These are phyloP conservation scores for Chiropotes sagulatus DNA, from an alignment of 2,797 vertebrate genomes.

Conservation along the genomic window DNA sequence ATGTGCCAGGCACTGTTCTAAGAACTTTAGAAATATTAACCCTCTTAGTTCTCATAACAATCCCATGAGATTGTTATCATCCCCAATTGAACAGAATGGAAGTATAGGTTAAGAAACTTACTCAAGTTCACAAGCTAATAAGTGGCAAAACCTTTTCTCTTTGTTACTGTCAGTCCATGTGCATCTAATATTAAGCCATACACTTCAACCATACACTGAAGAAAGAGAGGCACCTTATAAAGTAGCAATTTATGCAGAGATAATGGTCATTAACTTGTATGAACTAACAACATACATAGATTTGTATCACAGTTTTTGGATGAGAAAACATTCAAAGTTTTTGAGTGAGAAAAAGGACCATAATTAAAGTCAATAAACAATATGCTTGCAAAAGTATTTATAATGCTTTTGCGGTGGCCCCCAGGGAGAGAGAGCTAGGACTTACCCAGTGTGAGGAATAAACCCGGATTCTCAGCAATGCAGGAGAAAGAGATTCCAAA, in stretches of 20 bases:
- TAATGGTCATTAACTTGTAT: not conserved
- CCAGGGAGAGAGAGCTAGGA: no score
- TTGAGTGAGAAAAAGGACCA: not conserved
- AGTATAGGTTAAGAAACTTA: not conserved
- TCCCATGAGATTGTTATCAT: not conserved
- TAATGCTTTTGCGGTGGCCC: not conserved
- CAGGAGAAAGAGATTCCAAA: no score
- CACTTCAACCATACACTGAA: not conserved
- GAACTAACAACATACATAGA: not conserved
- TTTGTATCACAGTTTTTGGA: not conserved
- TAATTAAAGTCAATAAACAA: constrained; percentile 15
- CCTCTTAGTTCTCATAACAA: not conserved
- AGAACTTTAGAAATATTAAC: not conserved
- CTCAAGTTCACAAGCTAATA: not conserved
- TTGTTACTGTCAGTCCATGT: not conserved
- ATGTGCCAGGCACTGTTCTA: not conserved
- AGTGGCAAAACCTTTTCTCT: not conserved
- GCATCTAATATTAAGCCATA: not conserved
- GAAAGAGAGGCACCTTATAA: not conserved
- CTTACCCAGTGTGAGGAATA: no score
- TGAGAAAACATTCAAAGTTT: constrained; percentile 10
- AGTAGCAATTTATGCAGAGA: not conserved
- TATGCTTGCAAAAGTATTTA: not conserved
- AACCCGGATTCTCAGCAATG: no score
- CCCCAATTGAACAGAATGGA: not conserved